Base-by-base conservation (phyloP, 2,113 vertebrate genomes). In the Trematomus loennbergii region DNA sequence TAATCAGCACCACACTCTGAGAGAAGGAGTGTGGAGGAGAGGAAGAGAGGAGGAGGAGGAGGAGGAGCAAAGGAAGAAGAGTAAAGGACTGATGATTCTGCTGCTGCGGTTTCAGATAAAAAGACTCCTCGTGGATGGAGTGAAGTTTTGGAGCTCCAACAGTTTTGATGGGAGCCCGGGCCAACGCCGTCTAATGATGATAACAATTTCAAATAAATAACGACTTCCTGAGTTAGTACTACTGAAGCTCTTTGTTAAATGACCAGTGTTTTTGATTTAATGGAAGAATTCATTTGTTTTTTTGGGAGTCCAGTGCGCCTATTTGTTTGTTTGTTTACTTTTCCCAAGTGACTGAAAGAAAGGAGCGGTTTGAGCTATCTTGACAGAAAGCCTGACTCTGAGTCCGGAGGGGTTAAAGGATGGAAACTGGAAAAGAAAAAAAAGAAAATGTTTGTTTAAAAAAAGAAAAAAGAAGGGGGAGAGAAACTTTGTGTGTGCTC, bases 1-100 rank as follows among this genome's bases (percentile, higher is more conserved):
- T 84, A 92, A 91, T 92, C 92, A 93, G 65, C 71, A 5, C 54
- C 29, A 2, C 78, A 33, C 74, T 90, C 80, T 11, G 33, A 63
- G 68, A 1, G 3, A 33, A 3, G 33, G 74, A 66, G 83, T 13
- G 78, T 25, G 57, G 82, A 57, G 57, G 52, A 57, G 67, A 48
- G 25, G 48, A 45, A 46, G 63, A 66, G 74, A 63, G 50, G 68
- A 82, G 65, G 45, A 72, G 40, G 62, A 29, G 69, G n/a, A 25
- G 20, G 64, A 36, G 46, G 49, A 48, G 12, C 2, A 12, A 1
- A 43, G 29, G n/a, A 53, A n/a, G 52, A 57, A 75, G 57, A 75
- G 49, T 50, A n/a, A 33, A 50, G 45, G 12, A 29, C 13, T 45
- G 58, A 22, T 62, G 17, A 50, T 52, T 62, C 59, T 73, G 75